These are phyloP conservation scores for Acanthosepion pharaonis DNA, from an alignment of 2,888 invertebrate genomes.

Conservation along the genomic window DNA sequence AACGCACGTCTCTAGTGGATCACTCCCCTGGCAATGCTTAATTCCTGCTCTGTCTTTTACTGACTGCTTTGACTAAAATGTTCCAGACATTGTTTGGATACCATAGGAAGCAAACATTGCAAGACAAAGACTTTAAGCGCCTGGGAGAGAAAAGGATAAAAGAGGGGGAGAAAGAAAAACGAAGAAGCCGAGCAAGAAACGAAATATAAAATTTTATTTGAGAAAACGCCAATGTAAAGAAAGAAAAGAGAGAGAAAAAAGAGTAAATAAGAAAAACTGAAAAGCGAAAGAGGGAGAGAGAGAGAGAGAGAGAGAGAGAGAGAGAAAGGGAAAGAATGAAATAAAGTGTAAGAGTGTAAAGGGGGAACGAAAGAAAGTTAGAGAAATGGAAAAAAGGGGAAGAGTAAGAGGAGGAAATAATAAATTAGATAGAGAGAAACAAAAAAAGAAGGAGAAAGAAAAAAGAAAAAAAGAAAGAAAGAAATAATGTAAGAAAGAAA, in stretches of 20 bases:
- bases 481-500: neutral
- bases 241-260: neutral
- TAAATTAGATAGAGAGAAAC: neutral
- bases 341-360: too few relatives aligned
- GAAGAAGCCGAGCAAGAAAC: too few relatives aligned
- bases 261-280: neutral
- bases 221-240: neutral
- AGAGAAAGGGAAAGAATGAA: neutral
- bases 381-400: neutral
- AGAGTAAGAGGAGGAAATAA: neutral
- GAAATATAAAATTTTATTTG: too few relatives aligned
- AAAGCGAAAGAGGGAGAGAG: neutral
- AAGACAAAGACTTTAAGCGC: conserved; percentile 20
- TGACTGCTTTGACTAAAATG: neutral
- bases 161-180: neutral
- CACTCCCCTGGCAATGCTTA: neutral
- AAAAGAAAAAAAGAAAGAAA: neutral
- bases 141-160: neutral
- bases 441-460: neutral
- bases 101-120: neutral
- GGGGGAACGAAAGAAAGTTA: neutral
- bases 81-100: conserved; percentile 6
- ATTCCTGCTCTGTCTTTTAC: neutral
- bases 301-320: neutral
- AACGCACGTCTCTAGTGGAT: conserved; percentile 11